Evolutionary conservation across 2,113 vertebrate species (phyloP).

Genomic region (Ceyx cyanopectus): DNA sequence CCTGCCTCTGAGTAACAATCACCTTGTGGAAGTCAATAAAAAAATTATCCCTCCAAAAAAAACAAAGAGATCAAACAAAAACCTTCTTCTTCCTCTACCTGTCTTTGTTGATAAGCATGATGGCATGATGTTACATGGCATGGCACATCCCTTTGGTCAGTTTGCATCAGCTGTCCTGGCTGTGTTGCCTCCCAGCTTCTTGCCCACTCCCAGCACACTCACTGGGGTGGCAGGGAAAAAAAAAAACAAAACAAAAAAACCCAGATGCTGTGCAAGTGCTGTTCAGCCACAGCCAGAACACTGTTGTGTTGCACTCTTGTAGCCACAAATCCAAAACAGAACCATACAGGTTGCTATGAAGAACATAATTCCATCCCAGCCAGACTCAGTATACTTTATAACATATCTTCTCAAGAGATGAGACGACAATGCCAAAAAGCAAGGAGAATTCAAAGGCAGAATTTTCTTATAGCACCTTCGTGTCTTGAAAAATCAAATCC

Average conservation of each 20-base stretch:
- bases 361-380: conserved; percentile 38
- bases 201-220: not conserved
- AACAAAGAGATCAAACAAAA: not conserved
- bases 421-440: not conserved
- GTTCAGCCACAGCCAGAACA: conserved; percentile 21
- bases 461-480: not conserved
- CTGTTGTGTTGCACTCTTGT: not conserved
- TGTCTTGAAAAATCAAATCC: conserved; percentile 47
- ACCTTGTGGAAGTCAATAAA: not conserved
- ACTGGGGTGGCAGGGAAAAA: not conserved
- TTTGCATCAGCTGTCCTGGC: not conserved
- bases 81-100: not conserved
- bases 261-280: not conserved
- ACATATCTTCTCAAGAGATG: conserved; percentile 23
- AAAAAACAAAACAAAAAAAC: not conserved
- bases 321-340: conserved; percentile 39
- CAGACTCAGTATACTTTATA: conserved; percentile 18
- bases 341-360: not conserved
- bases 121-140: not conserved
- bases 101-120: not conserved
- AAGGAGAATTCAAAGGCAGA: conserved; percentile 19
- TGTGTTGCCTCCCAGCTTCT: conserved; percentile 6
- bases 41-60: not conserved
- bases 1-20: not conserved
- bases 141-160: not conserved